phyloP scores from a whole-genome alignment of 2,888 invertebrate genomes.

The Bombyx huttoni region DNA sequence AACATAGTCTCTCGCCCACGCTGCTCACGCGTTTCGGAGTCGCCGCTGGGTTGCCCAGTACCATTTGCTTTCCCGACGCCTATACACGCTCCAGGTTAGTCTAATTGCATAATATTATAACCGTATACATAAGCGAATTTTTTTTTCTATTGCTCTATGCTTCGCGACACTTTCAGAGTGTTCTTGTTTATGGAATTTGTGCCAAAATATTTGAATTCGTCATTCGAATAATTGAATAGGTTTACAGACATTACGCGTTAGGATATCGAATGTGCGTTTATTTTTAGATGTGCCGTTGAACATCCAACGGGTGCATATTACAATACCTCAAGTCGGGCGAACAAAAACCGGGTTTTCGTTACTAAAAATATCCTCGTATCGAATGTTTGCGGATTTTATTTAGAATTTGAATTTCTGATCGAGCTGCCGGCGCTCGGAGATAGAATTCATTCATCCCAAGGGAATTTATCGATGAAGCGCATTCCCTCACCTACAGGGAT shows the following conservation, averaged over 20 bases:
- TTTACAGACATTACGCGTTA: conserved; percentile 25
- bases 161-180: conserved; percentile 28
- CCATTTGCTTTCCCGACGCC: conserved; percentile 52
- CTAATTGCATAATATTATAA: conserved; percentile 18
- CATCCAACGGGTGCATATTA: conserved; percentile 52
- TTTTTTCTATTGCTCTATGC: conserved; percentile 18
- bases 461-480: conserved; percentile 11
- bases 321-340: conserved; percentile 49
- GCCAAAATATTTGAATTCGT: conserved; percentile 10
- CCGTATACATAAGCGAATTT: conserved; percentile 33
- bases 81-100: conserved; percentile 64
- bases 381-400: conserved; percentile 70
- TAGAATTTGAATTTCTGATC: conserved; percentile 47
- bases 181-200: conserved; percentile 10
- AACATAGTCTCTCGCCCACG: conserved; percentile 65
- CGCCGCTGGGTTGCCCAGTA: conserved; percentile 42
- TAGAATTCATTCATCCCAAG: conserved; percentile 15
- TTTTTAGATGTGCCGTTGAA: conserved; percentile 46
- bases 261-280: conserved; percentile 35
- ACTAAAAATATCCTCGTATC: conserved; percentile 69
- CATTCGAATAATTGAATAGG: conserved; percentile 13
- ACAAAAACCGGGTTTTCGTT: conserved; percentile 65
- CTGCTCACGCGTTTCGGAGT: conserved; percentile 33
- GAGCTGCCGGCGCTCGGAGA: conserved; percentile 18
- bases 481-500: neutral